phyloP scores from a whole-genome alignment of 92 coral and sea anemone genomes.

The Zoanthus solanderi region DNA sequence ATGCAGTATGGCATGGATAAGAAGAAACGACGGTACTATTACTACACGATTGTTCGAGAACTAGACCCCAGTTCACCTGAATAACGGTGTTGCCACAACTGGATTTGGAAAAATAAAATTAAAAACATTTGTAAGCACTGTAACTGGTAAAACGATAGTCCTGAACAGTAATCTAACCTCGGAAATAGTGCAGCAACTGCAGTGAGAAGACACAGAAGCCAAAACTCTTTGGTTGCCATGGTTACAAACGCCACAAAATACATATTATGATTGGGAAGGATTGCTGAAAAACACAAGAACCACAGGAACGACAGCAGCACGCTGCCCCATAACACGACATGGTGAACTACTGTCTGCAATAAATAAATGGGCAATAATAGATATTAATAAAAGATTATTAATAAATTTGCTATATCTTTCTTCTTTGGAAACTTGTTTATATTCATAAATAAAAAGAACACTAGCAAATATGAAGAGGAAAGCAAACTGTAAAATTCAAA shows the following conservation, averaged over 20 bases:
- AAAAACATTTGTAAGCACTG: too few relatives aligned
- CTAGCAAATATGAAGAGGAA: too few relatives aligned
- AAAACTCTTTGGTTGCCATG: constrained; percentile 89
- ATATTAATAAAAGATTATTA: not conserved
- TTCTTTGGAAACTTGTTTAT: too few relatives aligned
- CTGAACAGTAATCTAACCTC: constrained; percentile 66
- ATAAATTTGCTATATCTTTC: too few relatives aligned
- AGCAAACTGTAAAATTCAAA: too few relatives aligned
- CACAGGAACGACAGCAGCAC: constrained; percentile 85
- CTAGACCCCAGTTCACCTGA: too few relatives aligned
- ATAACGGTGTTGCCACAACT: too few relatives aligned
- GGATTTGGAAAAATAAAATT: too few relatives aligned
- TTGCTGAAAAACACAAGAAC: constrained; percentile 69
- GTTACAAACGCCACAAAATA: constrained; percentile 86
- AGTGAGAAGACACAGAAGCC: constrained; percentile 87
- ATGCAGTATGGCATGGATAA: too few relatives aligned
- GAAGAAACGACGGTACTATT: too few relatives aligned
- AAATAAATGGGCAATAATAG: not conserved
- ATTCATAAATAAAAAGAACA: too few relatives aligned
- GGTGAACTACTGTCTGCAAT: constrained; percentile 86
- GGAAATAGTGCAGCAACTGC: constrained; percentile 86
- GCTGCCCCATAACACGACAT: constrained; percentile 83
- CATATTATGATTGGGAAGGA: constrained; percentile 75
- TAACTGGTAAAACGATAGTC: not conserved
- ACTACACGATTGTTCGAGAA: too few relatives aligned